Percentiles rank a stretch among this genome's conserved stretches.
Conservation (phyloP, 2,113 vertebrate species). For the Struthidea cinerea region DNA sequence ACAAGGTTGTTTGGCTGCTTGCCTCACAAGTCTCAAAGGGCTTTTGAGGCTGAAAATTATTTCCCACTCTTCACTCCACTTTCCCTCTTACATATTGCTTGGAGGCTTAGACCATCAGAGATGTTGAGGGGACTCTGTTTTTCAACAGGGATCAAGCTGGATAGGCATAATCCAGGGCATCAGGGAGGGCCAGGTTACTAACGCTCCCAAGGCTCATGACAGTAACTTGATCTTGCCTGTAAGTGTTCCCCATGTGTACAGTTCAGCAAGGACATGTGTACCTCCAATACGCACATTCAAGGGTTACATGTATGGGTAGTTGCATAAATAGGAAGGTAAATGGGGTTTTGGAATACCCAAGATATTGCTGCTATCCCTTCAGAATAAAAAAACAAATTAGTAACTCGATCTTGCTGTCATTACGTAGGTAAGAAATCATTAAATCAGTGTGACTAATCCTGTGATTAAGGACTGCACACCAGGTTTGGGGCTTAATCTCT, state of each 20-base stretch:
- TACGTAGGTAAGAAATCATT: neutral
- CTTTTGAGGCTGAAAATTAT: neutral
- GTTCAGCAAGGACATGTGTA: accelerated
- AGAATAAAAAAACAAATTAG: neutral
- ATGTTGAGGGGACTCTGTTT: neutral
- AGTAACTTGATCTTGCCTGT: neutral
- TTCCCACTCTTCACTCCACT: neutral
- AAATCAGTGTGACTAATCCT: neutral
- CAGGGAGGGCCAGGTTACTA: accelerated
- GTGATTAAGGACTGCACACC: neutral
- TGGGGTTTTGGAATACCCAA: neutral
- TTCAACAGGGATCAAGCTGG: neutral
- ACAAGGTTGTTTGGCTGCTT: neutral
- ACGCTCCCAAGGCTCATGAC: accelerated
- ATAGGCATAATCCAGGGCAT: neutral
- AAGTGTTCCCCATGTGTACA: accelerated
- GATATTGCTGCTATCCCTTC: neutral
- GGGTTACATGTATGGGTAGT: neutral
- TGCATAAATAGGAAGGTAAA: neutral
- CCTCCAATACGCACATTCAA: neutral
- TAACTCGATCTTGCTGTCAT: neutral
- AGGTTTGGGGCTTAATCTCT: neutral
- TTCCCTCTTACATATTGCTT: neutral
- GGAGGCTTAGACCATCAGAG: neutral
- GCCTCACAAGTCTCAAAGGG: neutral